Evolutionary conservation across 2,797 vertebrate genomes (phyloP).

Genomic region (Varecia variegata): DNA sequence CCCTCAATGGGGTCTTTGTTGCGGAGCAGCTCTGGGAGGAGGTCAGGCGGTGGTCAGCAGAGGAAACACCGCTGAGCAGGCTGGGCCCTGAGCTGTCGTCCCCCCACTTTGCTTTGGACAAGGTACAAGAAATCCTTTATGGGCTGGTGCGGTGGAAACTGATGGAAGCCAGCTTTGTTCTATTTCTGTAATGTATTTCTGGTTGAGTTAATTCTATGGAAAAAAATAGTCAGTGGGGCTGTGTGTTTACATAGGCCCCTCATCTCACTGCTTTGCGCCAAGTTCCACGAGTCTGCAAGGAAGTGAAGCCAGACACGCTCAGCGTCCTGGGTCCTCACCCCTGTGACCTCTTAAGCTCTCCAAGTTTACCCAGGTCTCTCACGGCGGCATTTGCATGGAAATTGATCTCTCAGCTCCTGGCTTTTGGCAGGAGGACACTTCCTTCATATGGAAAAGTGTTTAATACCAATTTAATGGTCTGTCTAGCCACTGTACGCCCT

Average conservation of each 20-base stretch:
- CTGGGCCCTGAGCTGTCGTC: slow-evolving; percentile 51
- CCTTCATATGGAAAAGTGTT: slow-evolving; percentile 87
- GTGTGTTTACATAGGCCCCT: slow-evolving; percentile 86
- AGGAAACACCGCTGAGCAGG: slow-evolving; percentile 59
- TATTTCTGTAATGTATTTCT: slow-evolving; percentile 74
- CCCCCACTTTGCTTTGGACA: slow-evolving; percentile 61
- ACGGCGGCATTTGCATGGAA: slow-evolving; percentile 80
- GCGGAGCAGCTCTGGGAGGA: not conserved
- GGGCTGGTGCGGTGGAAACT: slow-evolving; percentile 74
- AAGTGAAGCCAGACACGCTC: slow-evolving; percentile 86
- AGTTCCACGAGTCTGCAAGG: slow-evolving; percentile 83
- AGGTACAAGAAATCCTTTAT: slow-evolving; percentile 78
- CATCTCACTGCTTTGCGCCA: slow-evolving; percentile 80
- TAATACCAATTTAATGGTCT: slow-evolving; percentile 87
- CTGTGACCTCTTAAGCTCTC: slow-evolving; percentile 84
- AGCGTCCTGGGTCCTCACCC: slow-evolving; percentile 85
- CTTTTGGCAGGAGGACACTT: slow-evolving; percentile 84
- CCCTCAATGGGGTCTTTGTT: slow-evolving; percentile 72
- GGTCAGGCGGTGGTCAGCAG: slow-evolving; percentile 75
- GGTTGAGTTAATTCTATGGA: slow-evolving; percentile 84
- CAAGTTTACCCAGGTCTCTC: slow-evolving; percentile 83
- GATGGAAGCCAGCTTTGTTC: slow-evolving; percentile 84
- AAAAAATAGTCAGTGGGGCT: slow-evolving; percentile 82
- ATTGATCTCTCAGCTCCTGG: slow-evolving; percentile 79
- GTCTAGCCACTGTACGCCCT: slow-evolving; percentile 84